Base-by-base conservation (phyloP, 1,140 invertebrate species). In the Andricus grossulariae region DNA sequence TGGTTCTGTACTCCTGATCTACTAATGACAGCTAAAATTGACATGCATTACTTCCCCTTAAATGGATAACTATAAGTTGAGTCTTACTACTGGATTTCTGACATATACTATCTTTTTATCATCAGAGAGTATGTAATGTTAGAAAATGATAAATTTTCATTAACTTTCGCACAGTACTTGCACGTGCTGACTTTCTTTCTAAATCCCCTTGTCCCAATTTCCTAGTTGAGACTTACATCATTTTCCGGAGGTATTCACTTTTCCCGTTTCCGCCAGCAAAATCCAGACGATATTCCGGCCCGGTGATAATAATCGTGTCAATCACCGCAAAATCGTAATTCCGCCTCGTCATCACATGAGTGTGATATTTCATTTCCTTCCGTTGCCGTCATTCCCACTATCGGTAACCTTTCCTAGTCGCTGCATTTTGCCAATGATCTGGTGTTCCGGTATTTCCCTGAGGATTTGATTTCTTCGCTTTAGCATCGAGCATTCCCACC, bases 171-270 rank as follows among this genome's bases (percentile, higher is more conserved):
- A 32, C 2, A 32, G 4, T 5, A 32, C 4, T 32, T 32, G 2
- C 39, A 45, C 0, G 7, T 11, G 39, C 39, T 45, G 39, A 45
- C 39, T 45, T 45, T 1, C 15, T 66, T 6, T 3, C 7, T 15
- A 0, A 66, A 15, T 45, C n/a, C 45, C 16, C 25, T 66, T 66
- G 15, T n/a, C 45, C 25, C 75, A 76, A 76, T 80, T 80, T 80
- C 76, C 76, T 66, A 72, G 72, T 52, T 32, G 21, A 49, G 19
- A 70, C 49, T 51, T 45, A 39, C 19, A 66, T 25, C 72, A 79
- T 79, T 79, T 79, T 79, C 74, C 72, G 74, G 71, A 75, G 77
- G 75, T 76, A 76, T 79, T 76, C 78, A 77, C 76, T 77, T 77
- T 77, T 71, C 54, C 70, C 74, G 74, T 60, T 79, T 75, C 72